Evolutionary conservation across 2,113 vertebrate genomes (phyloP).

Genomic region (Columbina picui): DNA sequence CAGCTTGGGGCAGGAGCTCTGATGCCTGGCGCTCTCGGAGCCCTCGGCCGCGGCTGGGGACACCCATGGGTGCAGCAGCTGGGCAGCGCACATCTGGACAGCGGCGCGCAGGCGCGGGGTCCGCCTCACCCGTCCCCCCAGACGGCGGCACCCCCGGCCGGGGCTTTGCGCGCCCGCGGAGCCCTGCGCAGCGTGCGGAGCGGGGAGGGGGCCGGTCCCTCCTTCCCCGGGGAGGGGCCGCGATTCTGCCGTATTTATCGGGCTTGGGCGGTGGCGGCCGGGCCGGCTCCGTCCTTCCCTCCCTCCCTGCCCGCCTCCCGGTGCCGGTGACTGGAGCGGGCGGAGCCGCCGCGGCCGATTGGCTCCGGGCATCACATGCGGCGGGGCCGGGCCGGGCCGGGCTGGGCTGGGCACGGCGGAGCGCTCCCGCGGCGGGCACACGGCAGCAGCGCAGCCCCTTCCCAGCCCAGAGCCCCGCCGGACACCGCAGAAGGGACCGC

Average conservation of each 20-base stretch:
- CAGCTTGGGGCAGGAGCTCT: accelerated
- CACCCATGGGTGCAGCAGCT: not conserved
- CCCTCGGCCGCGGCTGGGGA: too few relatives aligned
- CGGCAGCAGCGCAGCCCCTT: constrained; percentile 14
- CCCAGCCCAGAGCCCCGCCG: not conserved
- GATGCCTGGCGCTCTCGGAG: not conserved
- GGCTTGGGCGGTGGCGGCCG: constrained; percentile 76
- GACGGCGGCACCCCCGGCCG: not conserved
- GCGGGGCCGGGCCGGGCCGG: not conserved
- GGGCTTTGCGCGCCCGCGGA: not conserved
- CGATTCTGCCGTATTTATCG: not conserved
- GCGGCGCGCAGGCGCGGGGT: not conserved
- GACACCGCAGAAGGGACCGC: not conserved
- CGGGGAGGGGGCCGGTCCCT: not conserved
- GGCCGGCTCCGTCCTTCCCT: not conserved
- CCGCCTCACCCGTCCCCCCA: not conserved
- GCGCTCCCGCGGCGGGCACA: not conserved
- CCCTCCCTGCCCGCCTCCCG: not conserved
- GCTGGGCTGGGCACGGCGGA: not conserved
- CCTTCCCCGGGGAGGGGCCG: not conserved
- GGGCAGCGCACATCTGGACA: not conserved
- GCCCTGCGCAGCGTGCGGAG: not conserved
- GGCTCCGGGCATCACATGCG: constrained; percentile 70
- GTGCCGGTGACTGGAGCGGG: constrained; percentile 33
- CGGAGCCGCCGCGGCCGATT: constrained; percentile 79